Base-by-base conservation (phyloP, 2,797 vertebrate genomes). In the Oreochromis grahami region DNA sequence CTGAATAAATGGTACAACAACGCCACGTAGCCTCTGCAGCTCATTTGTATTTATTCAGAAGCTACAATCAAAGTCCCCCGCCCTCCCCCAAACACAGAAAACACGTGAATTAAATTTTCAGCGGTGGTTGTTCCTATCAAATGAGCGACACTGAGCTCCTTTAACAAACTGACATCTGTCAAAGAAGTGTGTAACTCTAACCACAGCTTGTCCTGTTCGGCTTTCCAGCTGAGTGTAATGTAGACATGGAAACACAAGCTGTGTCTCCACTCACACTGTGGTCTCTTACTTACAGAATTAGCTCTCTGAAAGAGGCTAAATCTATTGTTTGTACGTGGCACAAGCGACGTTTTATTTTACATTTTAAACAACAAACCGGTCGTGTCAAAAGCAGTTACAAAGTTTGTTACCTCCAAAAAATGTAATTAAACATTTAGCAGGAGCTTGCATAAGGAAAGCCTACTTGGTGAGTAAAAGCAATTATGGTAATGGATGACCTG, bases 401-500 rank as follows among this genome's bases (percentile, higher is more conserved):
- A 92, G 90, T 94, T 93, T 93, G 92, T 93, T 93, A 89, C 91
- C 94, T 94, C 86, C 93, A 96, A 96, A 96, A 94, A 93, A 92
- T 89, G 92, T 91, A 90, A 96, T 96, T 95, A 96, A 97, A 97
- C 93, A 97, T 97, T 97, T 96, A 97, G 84, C 91, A 80, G 79
- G 38, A 70, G 91, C 90, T 90, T 93, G 91, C 92, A 93, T 92
- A 92, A 96, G 94, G 94, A 95, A 96, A 94, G 92, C 90, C 94
- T 93, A 93, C 93, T 95, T 94, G 91, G 91, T 94, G 92, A 94
- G 93, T 95, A 95, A 94, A 96, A 94, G 94, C 96, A 96, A 97
- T 97, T 96, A 97, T 95, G 89, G 85, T 96, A 96, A 97, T 97
- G 95, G 95, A 79, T 92, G 93, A 94, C 91, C 94, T 96, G 96